These are phyloP conservation scores for Cossypha niveicapilla DNA, from an alignment of 2,797 vertebrate genomes.

Conservation along the genomic window DNA sequence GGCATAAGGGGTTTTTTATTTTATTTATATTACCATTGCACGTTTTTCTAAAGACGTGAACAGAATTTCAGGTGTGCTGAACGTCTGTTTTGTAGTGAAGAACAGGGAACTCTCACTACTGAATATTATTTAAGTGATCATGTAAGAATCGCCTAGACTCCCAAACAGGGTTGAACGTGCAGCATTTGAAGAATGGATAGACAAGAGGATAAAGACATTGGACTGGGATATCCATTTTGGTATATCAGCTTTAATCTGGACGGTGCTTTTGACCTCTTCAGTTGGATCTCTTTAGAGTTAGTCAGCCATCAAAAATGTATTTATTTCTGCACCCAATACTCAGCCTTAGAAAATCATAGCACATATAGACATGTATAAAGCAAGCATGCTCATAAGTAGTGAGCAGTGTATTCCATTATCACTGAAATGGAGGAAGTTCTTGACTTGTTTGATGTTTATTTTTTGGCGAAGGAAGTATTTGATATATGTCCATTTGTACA, in stretches of 20 bases:
- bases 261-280: background rate
- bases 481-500: background rate
- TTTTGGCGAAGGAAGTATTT: background rate
- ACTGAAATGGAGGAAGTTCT: background rate
- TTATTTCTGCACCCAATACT: background rate
- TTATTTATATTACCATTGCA: background rate
- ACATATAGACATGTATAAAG: rapidly evolving
- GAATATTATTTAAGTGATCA: background rate
- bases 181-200: background rate
- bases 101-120: background rate
- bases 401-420: background rate
- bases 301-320: background rate
- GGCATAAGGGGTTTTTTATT: background rate
- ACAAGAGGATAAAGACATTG: background rate
- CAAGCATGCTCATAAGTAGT: background rate
- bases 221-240: background rate
- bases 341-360: background rate
- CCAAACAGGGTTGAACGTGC: background rate
- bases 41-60: background rate
- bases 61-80: background rate
- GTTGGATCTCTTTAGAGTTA: background rate
- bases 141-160: background rate
- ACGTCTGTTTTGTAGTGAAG: background rate
- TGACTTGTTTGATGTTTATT: background rate
- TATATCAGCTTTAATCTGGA: background rate